These are phyloP conservation scores for Agrilus mali DNA, from an alignment of 2,888 invertebrate species.

Conservation along the genomic window DNA sequence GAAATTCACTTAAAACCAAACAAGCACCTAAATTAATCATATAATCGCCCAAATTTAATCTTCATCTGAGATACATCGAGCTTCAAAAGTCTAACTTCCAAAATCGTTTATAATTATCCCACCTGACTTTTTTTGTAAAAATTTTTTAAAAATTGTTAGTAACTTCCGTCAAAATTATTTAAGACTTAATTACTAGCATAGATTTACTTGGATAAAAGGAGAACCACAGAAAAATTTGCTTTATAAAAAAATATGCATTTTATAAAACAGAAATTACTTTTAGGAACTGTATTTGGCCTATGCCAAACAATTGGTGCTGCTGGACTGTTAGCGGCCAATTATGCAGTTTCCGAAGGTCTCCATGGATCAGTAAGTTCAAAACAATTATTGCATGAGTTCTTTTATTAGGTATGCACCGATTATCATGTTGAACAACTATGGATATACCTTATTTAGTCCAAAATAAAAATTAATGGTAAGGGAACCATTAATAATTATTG, in stretches of 20 bases:
- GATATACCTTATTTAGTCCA: background rate
- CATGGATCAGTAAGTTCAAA: constrained; percentile 39
- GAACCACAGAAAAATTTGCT: constrained; percentile 31
- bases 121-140: too few species aligned
- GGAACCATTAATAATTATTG: too few species aligned
- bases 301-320: constrained; percentile 46
- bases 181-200: too few species aligned
- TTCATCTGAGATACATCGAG: too few species aligned
- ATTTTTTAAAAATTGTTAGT: too few species aligned
- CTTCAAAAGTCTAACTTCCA: too few species aligned
- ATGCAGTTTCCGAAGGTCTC: constrained; percentile 43
- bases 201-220: constrained; percentile 33
- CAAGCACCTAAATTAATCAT: too few species aligned
- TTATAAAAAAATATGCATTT: constrained; percentile 13
- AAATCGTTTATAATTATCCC: too few species aligned
- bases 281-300: constrained; percentile 35
- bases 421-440: background rate
- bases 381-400: constrained; percentile 1
- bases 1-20: too few species aligned
- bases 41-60: too few species aligned
- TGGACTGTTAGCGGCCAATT: constrained; percentile 42
- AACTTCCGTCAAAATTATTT: background rate
- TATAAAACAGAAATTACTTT: constrained; percentile 5
- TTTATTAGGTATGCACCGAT: background rate
- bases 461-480: background rate